Conservation (phyloP, 2,797 vertebrate genomes). For the Scarus forsteni region DNA sequence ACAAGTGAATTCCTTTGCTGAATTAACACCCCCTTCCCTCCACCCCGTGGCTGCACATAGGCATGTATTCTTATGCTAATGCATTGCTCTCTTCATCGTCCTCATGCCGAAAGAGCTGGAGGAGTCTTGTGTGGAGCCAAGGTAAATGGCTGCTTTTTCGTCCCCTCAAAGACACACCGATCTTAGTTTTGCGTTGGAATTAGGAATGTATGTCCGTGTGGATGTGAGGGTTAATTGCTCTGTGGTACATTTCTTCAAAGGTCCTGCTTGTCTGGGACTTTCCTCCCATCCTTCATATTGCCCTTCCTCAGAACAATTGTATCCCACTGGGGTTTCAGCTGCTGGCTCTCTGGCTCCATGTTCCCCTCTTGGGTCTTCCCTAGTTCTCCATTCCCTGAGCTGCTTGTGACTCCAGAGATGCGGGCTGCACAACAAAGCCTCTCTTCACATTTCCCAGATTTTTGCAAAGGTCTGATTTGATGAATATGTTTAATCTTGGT, state of each 20-base stretch:
- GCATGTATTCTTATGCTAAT: conserved; percentile 83
- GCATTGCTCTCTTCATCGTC: conserved; percentile 31
- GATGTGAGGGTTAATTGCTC: conserved; percentile 66
- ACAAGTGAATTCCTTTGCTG: conserved; percentile 62
- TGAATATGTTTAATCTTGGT: background rate
- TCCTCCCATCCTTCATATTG: conserved; percentile 9
- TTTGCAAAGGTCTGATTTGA: background rate
- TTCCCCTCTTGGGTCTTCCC: conserved; percentile 20
- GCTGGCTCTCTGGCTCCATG: conserved; percentile 27
- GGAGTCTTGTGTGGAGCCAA: conserved; percentile 70
- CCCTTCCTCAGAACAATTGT: conserved; percentile 4
- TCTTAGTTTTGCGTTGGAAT: conserved; percentile 74
- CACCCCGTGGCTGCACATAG: conserved; percentile 53
- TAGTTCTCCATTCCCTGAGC: conserved; percentile 13
- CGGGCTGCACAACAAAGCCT: background rate
- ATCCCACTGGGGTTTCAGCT: conserved; percentile 35
- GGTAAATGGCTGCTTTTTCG: conserved; percentile 72
- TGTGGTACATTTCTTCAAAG: conserved; percentile 54
- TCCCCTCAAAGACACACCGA: conserved; percentile 61
- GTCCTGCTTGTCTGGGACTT: conserved; percentile 15
- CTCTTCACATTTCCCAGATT: conserved; percentile 1
- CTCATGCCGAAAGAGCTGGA: conserved; percentile 48
- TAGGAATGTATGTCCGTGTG: conserved; percentile 58
- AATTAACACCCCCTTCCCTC: conserved; percentile 57
- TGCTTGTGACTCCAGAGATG: background rate